Percentiles rank a stretch among this genome's conserved stretches.
Evolutionary conservation across 1,140 invertebrate genomes (phyloP).

Genomic region (Vanessa atalanta): DNA sequence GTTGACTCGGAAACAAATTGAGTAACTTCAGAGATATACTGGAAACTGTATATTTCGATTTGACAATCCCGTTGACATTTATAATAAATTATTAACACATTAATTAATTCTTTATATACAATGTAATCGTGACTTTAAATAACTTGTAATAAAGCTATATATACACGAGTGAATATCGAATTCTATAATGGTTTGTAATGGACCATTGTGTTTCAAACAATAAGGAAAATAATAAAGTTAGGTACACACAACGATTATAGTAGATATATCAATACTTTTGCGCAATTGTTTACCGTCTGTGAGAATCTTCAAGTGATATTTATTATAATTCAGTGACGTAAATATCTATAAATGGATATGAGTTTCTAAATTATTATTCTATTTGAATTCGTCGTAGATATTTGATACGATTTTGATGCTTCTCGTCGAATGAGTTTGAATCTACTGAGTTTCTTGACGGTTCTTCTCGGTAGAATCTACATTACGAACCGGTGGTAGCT

Average conservation of each 20-base stretch:
- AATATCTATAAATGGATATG: neutral
- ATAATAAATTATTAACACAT: neutral
- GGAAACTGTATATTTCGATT: neutral
- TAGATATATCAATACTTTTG: slow-evolving; percentile 4
- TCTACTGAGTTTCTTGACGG: no score
- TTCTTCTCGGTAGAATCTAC: no score
- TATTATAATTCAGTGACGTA: slow-evolving; percentile 1
- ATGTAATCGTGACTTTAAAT: slow-evolving; percentile 50
- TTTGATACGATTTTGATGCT: neutral
- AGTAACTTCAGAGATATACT: neutral
- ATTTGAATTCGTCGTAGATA: neutral
- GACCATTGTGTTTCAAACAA: slow-evolving; percentile 56
- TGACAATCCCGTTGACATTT: neutral
- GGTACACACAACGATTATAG: slow-evolving; percentile 15
- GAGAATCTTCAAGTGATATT: slow-evolving; percentile 4
- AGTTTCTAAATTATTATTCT: neutral
- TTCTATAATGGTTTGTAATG: slow-evolving; percentile 49
- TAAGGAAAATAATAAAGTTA: slow-evolving; percentile 52
- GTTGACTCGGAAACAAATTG: neutral
- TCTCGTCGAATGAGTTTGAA: no score
- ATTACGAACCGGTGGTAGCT: no score
- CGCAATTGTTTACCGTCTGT: slow-evolving; percentile 17
- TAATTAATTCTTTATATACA: slow-evolving; percentile 13
- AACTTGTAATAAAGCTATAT: slow-evolving; percentile 43
- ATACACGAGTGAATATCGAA: slow-evolving; percentile 46